phyloP scores from a whole-genome alignment of 2,888 invertebrate genomes.

The Taphrorychus bicolor region DNA sequence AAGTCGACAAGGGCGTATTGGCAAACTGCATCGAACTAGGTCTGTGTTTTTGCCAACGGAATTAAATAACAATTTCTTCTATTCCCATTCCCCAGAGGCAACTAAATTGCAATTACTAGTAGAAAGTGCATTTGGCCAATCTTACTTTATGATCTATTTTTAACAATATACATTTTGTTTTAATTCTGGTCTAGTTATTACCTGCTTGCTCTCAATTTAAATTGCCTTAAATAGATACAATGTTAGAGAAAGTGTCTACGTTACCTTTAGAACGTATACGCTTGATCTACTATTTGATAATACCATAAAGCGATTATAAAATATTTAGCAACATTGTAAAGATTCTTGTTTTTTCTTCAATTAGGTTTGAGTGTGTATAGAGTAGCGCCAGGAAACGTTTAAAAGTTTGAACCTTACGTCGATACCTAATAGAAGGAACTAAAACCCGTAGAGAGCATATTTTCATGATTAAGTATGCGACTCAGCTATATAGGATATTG shows the following conservation, averaged over 20 bases:
- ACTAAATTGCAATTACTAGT: conserved; percentile 21
- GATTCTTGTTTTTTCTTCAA: neutral
- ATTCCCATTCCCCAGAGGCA: neutral
- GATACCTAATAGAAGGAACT: too few relatives aligned
- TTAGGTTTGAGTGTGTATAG: neutral
- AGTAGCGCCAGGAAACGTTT: neutral
- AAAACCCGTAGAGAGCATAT: too few relatives aligned
- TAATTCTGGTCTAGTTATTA: conserved; percentile 32
- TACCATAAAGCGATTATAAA: conserved; percentile 14
- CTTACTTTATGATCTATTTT: conserved; percentile 16
- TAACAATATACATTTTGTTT: conserved; percentile 20
- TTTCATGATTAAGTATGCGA: neutral
- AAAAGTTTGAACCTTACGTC: too few relatives aligned
- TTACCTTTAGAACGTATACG: conserved; percentile 30
- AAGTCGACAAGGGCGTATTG: conserved; percentile 28
- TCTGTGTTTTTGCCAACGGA: conserved; percentile 13
- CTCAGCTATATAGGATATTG: conserved; percentile 1
- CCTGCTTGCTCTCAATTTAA: conserved; percentile 36
- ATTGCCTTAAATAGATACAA: conserved; percentile 38
- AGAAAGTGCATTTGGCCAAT: conserved; percentile 25
- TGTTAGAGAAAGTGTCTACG: conserved; percentile 41
- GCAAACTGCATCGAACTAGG: conserved; percentile 20
- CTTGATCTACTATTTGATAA: conserved; percentile 21
- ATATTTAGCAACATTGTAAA: neutral
- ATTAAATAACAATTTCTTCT: conserved; percentile 23